phyloP scores from a whole-genome alignment of 2,888 invertebrate genomes.

The Conops quadrifasciatus region DNA sequence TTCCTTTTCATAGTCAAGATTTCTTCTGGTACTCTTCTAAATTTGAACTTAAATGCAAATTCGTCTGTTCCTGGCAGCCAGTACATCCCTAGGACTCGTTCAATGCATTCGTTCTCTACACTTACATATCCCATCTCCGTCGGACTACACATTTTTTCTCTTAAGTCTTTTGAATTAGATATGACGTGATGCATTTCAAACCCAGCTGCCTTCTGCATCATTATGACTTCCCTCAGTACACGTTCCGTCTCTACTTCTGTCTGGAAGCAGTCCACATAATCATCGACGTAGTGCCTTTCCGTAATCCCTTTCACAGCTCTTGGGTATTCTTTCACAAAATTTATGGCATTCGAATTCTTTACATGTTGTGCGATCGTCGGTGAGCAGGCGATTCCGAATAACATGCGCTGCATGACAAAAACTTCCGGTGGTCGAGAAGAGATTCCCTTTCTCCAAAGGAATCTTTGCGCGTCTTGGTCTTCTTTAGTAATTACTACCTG shows the following conservation, averaged over 20 bases:
- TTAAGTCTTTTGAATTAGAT: not conserved
- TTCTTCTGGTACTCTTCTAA: slow-evolving; percentile 30
- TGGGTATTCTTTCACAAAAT: slow-evolving; percentile 3
- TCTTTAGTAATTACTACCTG: not conserved
- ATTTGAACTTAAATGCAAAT: slow-evolving; percentile 32
- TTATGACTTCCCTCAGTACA: slow-evolving; percentile 31
- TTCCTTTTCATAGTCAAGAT: slow-evolving; percentile 26
- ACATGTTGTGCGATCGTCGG: slow-evolving; percentile 38
- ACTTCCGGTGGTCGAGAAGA: no score
- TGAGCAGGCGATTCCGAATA: no score
- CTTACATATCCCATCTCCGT: not conserved
- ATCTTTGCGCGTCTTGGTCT: not conserved
- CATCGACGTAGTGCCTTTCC: slow-evolving; percentile 37
- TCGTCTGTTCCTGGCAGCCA: slow-evolving; percentile 30
- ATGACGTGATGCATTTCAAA: slow-evolving; percentile 27
- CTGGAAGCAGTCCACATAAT: slow-evolving; percentile 38
- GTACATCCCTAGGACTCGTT: slow-evolving; percentile 34
- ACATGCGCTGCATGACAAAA: no score
- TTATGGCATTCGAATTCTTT: slow-evolving; percentile 34
- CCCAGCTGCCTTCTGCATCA: slow-evolving; percentile 34
- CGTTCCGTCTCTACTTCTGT: slow-evolving; percentile 30
- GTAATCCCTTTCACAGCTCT: slow-evolving; percentile 32
- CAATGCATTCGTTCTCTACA: not conserved
- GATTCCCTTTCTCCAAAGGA: slow-evolving; percentile 5
- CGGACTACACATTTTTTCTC: not conserved